phyloP scores from a whole-genome alignment of 2,888 invertebrate genomes.

The Tetragonula carbonaria region DNA sequence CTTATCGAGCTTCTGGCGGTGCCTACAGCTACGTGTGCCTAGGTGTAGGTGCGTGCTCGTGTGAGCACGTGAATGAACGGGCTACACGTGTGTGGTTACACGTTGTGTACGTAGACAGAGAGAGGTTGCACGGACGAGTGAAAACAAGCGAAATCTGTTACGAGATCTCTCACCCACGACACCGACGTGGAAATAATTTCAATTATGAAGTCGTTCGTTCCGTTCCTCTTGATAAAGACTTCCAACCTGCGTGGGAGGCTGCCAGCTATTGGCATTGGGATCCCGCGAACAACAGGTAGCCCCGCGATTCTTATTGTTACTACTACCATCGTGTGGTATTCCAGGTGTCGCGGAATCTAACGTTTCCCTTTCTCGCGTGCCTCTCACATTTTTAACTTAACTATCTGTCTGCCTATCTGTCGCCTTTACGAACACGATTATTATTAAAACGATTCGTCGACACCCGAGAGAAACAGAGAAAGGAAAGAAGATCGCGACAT shows the following conservation, averaged over 20 bases:
- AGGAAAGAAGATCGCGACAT: too few species aligned
- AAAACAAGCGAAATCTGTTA: constrained; percentile 44
- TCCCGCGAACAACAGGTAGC: constrained; percentile 20
- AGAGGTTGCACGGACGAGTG: constrained; percentile 6
- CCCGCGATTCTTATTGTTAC: background rate
- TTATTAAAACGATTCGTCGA: too few species aligned
- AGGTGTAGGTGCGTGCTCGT: background rate
- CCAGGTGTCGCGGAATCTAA: background rate
- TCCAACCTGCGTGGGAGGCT: background rate
- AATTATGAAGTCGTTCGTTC: constrained; percentile 40
- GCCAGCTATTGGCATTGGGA: background rate
- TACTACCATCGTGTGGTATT: background rate
- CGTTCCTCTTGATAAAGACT: constrained; percentile 30
- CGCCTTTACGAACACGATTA: too few species aligned
- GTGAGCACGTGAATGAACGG: constrained; percentile 2
- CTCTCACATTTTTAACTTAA: too few species aligned
- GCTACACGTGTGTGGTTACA: background rate
- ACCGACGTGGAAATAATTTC: constrained; percentile 51
- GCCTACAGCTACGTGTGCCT: too few species aligned
- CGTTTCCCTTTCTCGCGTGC: background rate
- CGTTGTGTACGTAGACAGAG: background rate
- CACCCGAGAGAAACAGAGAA: too few species aligned
- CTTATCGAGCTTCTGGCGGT: constrained; percentile 51
- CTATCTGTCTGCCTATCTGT: too few species aligned
- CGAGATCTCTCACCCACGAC: constrained; percentile 20